Evolutionary conservation across 1,140 invertebrate genomes (phyloP).

Genomic region (Drosophila equinoxialis): DNA sequence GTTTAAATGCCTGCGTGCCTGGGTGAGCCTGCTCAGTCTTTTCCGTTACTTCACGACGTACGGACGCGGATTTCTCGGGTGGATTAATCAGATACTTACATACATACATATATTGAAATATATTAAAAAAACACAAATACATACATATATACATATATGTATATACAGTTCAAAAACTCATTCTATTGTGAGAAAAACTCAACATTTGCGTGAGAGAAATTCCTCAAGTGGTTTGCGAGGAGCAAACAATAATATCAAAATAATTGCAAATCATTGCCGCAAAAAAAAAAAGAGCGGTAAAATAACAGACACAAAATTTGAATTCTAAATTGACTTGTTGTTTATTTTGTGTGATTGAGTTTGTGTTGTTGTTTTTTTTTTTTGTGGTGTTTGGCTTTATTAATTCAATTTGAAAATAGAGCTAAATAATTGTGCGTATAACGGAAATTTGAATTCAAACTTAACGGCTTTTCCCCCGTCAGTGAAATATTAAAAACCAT

Average conservation of each 20-base stretch:
- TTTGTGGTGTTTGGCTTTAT: neutral
- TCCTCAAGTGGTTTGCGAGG: conserved; percentile 47
- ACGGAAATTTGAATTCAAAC: conserved; percentile 20
- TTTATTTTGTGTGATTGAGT: conserved; percentile 24
- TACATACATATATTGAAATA: no score
- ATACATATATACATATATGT: conserved; percentile 21
- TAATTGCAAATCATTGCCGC: conserved; percentile 49
- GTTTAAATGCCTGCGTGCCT: conserved; percentile 41
- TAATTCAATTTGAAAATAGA: conserved; percentile 23
- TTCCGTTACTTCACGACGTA: conserved; percentile 64
- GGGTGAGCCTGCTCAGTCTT: conserved; percentile 47
- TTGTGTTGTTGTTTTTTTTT: conserved; percentile 32
- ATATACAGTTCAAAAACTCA: conserved; percentile 19
- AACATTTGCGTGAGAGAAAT: conserved; percentile 15
- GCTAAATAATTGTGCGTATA: conserved; percentile 11
- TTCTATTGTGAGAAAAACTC: conserved; percentile 5
- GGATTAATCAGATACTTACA: neutral
- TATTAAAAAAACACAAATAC: neutral
- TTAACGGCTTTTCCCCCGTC: neutral
- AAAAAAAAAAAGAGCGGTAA: conserved; percentile 39
- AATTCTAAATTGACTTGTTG: conserved; percentile 32
- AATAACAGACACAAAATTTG: conserved; percentile 12
- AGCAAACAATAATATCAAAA: conserved; percentile 19
- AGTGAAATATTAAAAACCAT: neutral
- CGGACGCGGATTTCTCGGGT: conserved; percentile 31